These are phyloP conservation scores for Capitulum mitella DNA, from an alignment of 2,888 invertebrate genomes.

Conservation along the genomic window DNA sequence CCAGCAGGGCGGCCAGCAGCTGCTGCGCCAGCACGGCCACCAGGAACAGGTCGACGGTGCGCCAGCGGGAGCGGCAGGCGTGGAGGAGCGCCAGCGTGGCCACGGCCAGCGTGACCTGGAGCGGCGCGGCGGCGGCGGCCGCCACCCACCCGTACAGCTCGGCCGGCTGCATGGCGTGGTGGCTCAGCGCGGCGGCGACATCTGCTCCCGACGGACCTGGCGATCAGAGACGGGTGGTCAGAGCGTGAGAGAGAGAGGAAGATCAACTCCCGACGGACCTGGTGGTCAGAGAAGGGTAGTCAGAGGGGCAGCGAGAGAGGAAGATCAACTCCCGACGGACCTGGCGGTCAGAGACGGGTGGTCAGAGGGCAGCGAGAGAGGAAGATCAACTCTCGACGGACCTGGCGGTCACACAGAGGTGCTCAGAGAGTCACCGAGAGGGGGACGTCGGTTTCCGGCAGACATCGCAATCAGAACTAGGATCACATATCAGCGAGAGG, in stretches of 20 bases:
- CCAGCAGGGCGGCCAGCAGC: conserved; percentile 34
- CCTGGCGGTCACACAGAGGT: no score
- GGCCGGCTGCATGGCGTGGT: conserved; percentile 34
- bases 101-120: conserved; percentile 38
- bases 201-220: not conserved
- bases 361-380: no score
- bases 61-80: conserved; percentile 49
- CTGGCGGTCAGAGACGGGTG: no score
- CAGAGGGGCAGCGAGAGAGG: no score
- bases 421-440: no score
- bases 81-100: conserved; percentile 47
- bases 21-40: conserved; percentile 41
- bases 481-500: not conserved
- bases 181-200: not conserved
- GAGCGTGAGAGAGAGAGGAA: no score
- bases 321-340: not conserved
- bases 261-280: not conserved
- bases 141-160: conserved; percentile 39
- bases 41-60: conserved; percentile 50
- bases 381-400: not conserved
- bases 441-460: not conserved
- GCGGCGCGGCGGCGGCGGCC: conserved; percentile 38
- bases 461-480: no score
- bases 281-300: no score
- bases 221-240: no score